These are phyloP conservation scores for Tokudaia tokunoshimensis DNA, from an alignment of 2,797 vertebrate species.

Conservation along the genomic window DNA sequence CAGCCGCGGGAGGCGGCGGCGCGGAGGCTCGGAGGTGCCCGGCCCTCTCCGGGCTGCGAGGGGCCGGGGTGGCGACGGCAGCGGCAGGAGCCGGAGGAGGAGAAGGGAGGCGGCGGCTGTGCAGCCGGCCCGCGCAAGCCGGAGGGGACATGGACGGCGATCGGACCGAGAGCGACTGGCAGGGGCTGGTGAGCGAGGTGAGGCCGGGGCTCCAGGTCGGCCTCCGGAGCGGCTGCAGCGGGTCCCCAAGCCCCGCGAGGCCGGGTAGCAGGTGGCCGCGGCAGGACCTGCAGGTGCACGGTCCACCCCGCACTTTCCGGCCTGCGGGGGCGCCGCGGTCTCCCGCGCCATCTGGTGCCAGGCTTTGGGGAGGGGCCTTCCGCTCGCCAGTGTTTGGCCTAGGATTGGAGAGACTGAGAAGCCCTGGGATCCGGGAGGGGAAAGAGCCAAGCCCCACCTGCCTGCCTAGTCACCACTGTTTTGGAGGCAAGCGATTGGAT, in stretches of 20 bases:
- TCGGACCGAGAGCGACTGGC: slow-evolving; percentile 95
- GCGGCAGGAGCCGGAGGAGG: not conserved
- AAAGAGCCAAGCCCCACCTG: slow-evolving; percentile 74
- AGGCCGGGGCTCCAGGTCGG: slow-evolving; percentile 84
- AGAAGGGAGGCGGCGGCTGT: not conserved
- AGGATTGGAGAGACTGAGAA: not conserved
- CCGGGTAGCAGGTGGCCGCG: not conserved
- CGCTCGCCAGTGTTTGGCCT: not conserved
- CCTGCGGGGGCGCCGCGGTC: not conserved
- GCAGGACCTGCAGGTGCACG: not conserved
- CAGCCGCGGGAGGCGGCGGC: slow-evolving; percentile 69
- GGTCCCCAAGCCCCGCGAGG: not conserved
- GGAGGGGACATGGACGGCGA: slow-evolving; percentile 89
- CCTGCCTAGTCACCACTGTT: slow-evolving; percentile 13
- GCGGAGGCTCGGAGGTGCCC: slow-evolving; percentile 51
- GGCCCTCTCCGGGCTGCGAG: slow-evolving; percentile 42
- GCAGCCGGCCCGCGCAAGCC: slow-evolving; percentile 16
- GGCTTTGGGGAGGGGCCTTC: slow-evolving; percentile 37
- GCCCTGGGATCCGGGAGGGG: slow-evolving; percentile 50
- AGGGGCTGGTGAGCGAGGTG: slow-evolving; percentile 96
- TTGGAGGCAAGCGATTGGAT: slow-evolving; percentile 71
- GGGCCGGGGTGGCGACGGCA: slow-evolving; percentile 15
- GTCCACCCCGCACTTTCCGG: not conserved
- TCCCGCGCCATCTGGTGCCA: slow-evolving; percentile 51
- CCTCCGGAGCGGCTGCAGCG: not conserved